A percentile compares a stretch with the other conserved stretches of the same genome.
These are phyloP conservation scores for Ataeniobius toweri DNA, from an alignment of 2,797 vertebrate species.

Conservation along the genomic window DNA sequence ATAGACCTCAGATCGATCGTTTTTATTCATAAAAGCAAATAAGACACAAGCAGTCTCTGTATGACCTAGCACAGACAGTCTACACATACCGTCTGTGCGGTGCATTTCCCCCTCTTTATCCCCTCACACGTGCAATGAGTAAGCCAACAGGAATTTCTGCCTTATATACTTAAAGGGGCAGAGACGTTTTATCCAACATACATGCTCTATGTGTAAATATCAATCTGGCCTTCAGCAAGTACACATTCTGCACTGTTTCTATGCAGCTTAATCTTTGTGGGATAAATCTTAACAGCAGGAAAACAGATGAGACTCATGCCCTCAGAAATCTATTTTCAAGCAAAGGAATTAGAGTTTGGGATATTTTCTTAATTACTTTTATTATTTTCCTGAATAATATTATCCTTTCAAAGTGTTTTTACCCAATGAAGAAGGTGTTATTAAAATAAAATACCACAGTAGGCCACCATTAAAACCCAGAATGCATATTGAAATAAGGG, in stretches of 20 bases:
- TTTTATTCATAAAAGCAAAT: slow-evolving; percentile 56
- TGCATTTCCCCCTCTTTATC: slow-evolving; percentile 79
- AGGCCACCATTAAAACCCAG: slow-evolving; percentile 7
- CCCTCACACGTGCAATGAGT: slow-evolving; percentile 84
- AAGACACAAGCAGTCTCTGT: slow-evolving; percentile 22
- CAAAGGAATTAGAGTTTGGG: background rate
- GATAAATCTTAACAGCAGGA: slow-evolving; percentile 36
- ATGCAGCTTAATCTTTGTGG: slow-evolving; percentile 1
- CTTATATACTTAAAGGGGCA: slow-evolving; percentile 85
- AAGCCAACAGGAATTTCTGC: slow-evolving; percentile 86
- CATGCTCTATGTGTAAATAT: slow-evolving; percentile 17
- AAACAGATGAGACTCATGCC: background rate
- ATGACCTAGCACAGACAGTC: slow-evolving; percentile 59
- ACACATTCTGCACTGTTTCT: slow-evolving; percentile 16
- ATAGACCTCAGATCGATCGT: slow-evolving; percentile 33
- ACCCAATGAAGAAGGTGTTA: background rate
- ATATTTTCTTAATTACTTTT: background rate
- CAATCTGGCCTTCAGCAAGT: slow-evolving; percentile 10
- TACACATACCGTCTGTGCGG: slow-evolving; percentile 77
- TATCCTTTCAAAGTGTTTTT: background rate
- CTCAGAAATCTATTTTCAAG: slow-evolving; percentile 32
- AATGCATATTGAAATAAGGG: background rate
- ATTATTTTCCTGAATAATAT: background rate
- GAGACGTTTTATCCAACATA: slow-evolving; percentile 50
- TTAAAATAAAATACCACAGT: slow-evolving; percentile 16